Evolutionary conservation across 2,113 vertebrate genomes (phyloP), one percentile per base, ranked within the genome.

Genomic region (Numida meleagris): DNA sequence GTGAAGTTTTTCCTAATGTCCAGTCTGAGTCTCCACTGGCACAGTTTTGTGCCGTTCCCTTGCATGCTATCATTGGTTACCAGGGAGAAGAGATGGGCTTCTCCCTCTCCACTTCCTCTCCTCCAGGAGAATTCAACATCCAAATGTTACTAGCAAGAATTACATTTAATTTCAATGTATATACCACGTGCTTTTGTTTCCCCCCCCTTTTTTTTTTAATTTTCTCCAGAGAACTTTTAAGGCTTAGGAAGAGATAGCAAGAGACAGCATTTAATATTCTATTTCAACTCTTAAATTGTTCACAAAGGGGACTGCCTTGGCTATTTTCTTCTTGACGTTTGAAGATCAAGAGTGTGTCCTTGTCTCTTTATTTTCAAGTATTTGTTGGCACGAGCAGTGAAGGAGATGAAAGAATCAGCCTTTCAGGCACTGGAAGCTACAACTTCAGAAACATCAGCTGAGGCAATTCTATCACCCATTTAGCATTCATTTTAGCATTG

Each of bases 361-460:
- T 95, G 95, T 95, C 89, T 95, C 82, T 94, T 94, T 16, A 33
- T 91, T 95, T 93, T 72, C 10, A 5, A 86, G 51, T 90, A 36
- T 95, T 48, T 81, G 36, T 95, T 90, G 93, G 57, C 79, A 86
- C 73, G 48, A 81, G 46, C 53, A 90, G 40, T 51, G 83, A 83
- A 93, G 51, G 43, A 93, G 73, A 86, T 95, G 89, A 96, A 95
- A 76, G 89, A 86, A 91, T 72, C 0, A 0, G 88, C 76, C 96
- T 95, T 95, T 96, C 57, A 94, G 96, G 93, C 95, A 95, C 65
- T 88, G 48, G 14, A 96, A 88, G 79, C 90, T 90, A 95, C 94
- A 95, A 88, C 82, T 91, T 88, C 57, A 94, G 82, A 94, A 94
- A 73, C 82, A 83, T 95, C 89, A 81, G 16, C 51, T 72, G 73